Evolutionary conservation across 2,888 invertebrate species (phyloP).

Genomic region (Cataglyphis altisquamis): DNA sequence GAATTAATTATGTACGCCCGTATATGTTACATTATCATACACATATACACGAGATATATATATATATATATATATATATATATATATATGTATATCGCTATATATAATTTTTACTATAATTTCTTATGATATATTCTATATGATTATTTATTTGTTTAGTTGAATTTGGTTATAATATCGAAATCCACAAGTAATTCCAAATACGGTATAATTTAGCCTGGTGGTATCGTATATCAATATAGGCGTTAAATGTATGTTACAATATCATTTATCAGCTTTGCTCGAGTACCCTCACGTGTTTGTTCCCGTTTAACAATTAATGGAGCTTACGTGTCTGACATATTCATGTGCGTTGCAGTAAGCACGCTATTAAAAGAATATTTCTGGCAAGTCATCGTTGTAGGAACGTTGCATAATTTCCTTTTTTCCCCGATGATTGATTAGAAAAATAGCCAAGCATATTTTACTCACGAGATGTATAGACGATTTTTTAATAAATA

Average conservation of each 20-base stretch:
- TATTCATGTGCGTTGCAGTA: neutral
- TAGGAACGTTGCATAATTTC: neutral
- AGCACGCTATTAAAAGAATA: neutral
- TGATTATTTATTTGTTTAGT: neutral
- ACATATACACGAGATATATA: too few relatives aligned
- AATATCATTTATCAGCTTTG: conserved; percentile 30
- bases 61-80: neutral
- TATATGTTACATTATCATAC: too few relatives aligned
- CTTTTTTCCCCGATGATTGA: neutral
- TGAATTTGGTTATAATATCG: conserved; percentile 6
- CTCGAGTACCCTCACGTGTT: conserved; percentile 23
- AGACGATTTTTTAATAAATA: neutral
- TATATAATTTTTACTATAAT: neutral
- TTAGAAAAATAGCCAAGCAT: neutral
- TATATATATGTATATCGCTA: neutral
- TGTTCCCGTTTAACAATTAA: conserved; percentile 33
- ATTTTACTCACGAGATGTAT: neutral
- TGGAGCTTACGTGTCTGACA: conserved; percentile 2
- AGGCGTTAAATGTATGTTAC: conserved; percentile 21
- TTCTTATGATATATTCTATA: neutral
- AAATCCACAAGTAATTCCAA: neutral
- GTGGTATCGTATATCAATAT: neutral
- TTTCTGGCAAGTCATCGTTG: neutral
- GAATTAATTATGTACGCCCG: too few relatives aligned
- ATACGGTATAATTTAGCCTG: neutral